phyloP scores from a whole-genome alignment of 2,113 vertebrate species.

The Origma solitaria region DNA sequence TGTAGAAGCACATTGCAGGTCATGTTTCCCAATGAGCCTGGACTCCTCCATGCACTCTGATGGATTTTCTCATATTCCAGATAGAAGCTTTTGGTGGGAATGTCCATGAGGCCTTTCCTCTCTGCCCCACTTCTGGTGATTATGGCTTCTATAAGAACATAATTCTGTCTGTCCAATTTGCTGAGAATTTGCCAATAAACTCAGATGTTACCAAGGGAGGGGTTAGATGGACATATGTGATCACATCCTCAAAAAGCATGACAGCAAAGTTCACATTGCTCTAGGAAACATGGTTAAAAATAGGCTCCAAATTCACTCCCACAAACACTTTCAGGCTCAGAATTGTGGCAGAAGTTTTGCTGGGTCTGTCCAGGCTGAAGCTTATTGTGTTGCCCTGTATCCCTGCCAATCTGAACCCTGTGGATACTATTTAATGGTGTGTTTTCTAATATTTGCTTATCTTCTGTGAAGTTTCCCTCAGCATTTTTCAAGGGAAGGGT shows the following conservation, averaged over 20 bases:
- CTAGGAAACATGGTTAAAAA: not conserved
- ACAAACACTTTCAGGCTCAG: not conserved
- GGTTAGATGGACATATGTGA: not conserved
- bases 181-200: not conserved
- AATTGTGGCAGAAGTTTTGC: not conserved
- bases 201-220: not conserved
- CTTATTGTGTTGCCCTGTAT: not conserved
- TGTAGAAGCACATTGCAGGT: not conserved
- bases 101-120: not conserved
- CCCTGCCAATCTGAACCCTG: not conserved
- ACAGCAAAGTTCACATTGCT: not conserved
- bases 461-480: conserved; percentile 82
- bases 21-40: not conserved
- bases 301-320: not conserved
- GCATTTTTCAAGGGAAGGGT: conserved; percentile 94
- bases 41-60: accelerated
- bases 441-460: not conserved
- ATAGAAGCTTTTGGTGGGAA: not conserved
- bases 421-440: not conserved
- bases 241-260: not conserved
- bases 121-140: not conserved
- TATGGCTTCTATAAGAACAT: not conserved
- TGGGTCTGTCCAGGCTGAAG: not conserved
- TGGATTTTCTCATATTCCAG: not conserved
- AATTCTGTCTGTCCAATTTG: not conserved